Evolutionary conservation across 2,113 vertebrate genomes (phyloP).

Genomic region (Siniperca chuatsi): DNA sequence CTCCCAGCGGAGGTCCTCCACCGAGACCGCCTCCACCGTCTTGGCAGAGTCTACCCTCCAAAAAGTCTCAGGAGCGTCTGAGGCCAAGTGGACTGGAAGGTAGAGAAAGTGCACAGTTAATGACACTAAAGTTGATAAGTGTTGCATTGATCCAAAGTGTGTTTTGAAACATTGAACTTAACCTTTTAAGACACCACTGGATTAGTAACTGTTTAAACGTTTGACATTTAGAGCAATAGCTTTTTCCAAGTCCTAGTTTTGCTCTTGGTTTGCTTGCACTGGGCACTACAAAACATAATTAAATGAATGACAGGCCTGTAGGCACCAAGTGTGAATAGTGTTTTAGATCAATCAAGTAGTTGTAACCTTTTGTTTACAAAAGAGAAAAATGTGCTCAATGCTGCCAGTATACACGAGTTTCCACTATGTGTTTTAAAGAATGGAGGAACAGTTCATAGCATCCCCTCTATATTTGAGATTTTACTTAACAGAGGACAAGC

Average conservation of each 20-base stretch:
- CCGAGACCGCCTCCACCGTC: constrained; percentile 93
- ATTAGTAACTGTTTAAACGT: background rate
- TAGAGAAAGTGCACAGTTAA: constrained; percentile 53
- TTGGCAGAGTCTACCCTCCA: constrained; percentile 89
- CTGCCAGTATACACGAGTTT: background rate
- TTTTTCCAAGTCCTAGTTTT: background rate
- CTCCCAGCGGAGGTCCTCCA: constrained; percentile 89
- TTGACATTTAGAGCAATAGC: background rate
- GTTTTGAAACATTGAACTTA: background rate
- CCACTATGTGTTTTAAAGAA: background rate
- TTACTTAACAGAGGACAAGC: background rate
- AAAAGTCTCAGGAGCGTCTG: constrained; percentile 91
- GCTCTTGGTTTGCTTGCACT: no score
- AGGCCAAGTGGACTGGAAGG: constrained; percentile 90
- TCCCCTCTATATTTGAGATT: background rate
- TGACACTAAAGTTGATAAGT: background rate
- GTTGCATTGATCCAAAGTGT: background rate
- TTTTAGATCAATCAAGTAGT: no score
- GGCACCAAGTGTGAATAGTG: no score
- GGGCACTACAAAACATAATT: no score
- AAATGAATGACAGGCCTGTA: no score
- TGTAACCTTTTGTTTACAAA: background rate
- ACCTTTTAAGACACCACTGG: background rate
- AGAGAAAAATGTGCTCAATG: background rate
- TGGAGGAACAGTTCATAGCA: background rate